phyloP scores from a whole-genome alignment of 92 coral and sea anemone genomes.

The Virgularia gustaviana region DNA sequence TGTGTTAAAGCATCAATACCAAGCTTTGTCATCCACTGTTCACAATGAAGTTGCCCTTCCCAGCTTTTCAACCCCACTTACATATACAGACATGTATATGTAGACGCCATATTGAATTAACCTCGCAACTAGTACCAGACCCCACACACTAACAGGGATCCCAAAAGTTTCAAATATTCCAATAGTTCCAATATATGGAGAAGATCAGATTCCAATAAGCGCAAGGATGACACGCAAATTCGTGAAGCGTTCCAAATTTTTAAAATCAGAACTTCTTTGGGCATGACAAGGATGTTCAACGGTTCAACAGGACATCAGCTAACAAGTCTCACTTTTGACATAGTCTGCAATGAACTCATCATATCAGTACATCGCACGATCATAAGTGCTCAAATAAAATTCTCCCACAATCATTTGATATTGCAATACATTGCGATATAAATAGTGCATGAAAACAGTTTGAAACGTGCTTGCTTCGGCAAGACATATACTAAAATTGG shows the following conservation, averaged over 20 bases:
- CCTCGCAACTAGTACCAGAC: too few species aligned
- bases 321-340: too few species aligned
- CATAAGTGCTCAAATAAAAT: not conserved
- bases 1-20: constrained; percentile 5
- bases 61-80: not conserved
- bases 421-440: too few species aligned
- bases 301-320: too few species aligned
- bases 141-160: not conserved
- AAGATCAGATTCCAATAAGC: too few species aligned
- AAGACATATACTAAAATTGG: constrained; percentile 19
- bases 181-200: constrained; percentile 16
- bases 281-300: too few species aligned
- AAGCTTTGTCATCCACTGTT: constrained; percentile 9
- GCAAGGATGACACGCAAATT: too few species aligned
- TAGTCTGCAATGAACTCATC: too few species aligned
- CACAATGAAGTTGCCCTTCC: constrained; percentile 1
- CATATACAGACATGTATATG: constrained; percentile 20
- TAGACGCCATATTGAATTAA: constrained; percentile 1
- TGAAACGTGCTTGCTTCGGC: constrained; percentile 17
- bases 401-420: too few species aligned
- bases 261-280: constrained; percentile 57
- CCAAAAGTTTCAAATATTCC: not conserved
- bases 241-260: too few species aligned
- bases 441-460: too few species aligned
- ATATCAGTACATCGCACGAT: too few species aligned